Conservation (phyloP, 2,888 invertebrate genomes). For the Flabesymbios commensalis region DNA sequence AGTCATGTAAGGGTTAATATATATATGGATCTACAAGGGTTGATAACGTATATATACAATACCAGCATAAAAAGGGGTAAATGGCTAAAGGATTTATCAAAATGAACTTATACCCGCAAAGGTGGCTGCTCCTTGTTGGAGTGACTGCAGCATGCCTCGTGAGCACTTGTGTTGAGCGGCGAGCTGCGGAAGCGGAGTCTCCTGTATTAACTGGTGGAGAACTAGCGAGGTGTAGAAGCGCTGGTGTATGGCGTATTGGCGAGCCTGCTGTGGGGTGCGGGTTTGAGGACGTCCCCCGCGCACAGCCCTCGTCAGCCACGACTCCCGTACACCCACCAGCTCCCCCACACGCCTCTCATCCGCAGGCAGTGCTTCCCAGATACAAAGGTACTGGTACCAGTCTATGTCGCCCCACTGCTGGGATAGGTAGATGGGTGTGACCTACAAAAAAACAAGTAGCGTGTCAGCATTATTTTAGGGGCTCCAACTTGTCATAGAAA, state of each 20-base stretch:
- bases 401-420: conserved; percentile 76
- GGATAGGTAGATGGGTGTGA: conserved; percentile 87
- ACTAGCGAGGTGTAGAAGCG: conserved; percentile 75
- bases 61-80: too few species aligned
- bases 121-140: conserved; percentile 92
- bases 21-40: too few species aligned
- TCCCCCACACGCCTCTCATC: conserved; percentile 86
- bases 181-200: conserved; percentile 79
- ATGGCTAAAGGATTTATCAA: too few species aligned
- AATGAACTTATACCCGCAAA: too few species aligned
- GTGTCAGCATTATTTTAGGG: too few species aligned
- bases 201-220: conserved; percentile 89
- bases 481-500: too few species aligned
- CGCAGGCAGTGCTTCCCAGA: conserved; percentile 80
- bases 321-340: conserved; percentile 83
- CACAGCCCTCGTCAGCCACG: conserved; percentile 72
- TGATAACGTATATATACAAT: too few species aligned
- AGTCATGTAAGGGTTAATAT: too few species aligned
- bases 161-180: conserved; percentile 71
- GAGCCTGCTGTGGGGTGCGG: conserved; percentile 18
- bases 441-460: conserved; percentile 64
- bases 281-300: conserved; percentile 26
- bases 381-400: conserved; percentile 69
- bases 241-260: conserved; percentile 15
- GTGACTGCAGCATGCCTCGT: conserved; percentile 86